phyloP scores from a whole-genome alignment of 2,797 vertebrate genomes.

The Bradypodion ventrale region DNA sequence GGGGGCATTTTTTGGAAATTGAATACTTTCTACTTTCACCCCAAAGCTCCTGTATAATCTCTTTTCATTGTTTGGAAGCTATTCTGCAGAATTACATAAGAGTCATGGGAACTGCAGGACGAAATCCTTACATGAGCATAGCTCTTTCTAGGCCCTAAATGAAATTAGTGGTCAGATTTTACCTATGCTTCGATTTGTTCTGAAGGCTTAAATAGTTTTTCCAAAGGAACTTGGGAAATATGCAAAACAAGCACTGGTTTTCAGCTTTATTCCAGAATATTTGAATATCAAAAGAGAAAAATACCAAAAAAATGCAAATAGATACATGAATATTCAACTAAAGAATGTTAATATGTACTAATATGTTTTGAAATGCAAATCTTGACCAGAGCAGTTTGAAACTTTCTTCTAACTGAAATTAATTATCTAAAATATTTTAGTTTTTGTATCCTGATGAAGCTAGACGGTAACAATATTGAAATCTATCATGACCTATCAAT shows the following conservation, averaged over 20 bases:
- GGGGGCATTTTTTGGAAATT: too few relatives aligned
- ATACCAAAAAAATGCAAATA: neutral
- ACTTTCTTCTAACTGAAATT: neutral
- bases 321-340: neutral
- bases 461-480: too few relatives aligned
- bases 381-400: neutral
- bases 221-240: neutral
- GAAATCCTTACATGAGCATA: too few relatives aligned
- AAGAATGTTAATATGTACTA: too few relatives aligned
- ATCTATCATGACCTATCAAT: too few relatives aligned
- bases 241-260: neutral
- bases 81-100: too few relatives aligned
- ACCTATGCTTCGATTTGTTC: neutral
- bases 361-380: neutral
- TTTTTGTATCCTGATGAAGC: neutral
- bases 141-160: too few relatives aligned
- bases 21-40: too few relatives aligned
- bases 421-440: neutral
- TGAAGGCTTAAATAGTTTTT: neutral
- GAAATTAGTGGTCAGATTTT: neutral
- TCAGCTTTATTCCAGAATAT: neutral
- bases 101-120: too few relatives aligned
- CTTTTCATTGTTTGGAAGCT: too few relatives aligned
- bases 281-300: neutral
- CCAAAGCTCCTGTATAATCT: too few relatives aligned